Evolutionary conservation across 1,140 invertebrate species (phyloP).

Genomic region (Panonychus citri): DNA sequence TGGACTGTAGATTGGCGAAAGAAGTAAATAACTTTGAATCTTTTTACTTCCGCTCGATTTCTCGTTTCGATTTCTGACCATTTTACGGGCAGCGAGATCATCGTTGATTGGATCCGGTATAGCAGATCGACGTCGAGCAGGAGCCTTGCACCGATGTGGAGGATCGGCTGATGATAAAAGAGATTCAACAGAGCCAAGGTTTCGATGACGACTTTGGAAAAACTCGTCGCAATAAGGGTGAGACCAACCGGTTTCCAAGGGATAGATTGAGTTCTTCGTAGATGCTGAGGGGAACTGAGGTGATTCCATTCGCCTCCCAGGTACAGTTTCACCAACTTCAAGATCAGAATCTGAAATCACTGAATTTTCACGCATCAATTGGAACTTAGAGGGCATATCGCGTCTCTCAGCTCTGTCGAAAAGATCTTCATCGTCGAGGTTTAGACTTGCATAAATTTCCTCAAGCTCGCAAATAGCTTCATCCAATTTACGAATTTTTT

Average conservation of each 20-base stretch:
- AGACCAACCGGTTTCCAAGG: not conserved
- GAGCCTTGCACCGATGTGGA: constrained; percentile 13
- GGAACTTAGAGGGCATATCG: constrained; percentile 34
- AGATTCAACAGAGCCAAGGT: not conserved
- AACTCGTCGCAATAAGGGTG: not conserved
- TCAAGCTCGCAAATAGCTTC: constrained; percentile 37
- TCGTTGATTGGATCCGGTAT: constrained; percentile 40
- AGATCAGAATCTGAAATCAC: not conserved
- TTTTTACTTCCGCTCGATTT: constrained; percentile 22
- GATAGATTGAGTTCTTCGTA: not conserved
- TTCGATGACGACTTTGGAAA: not conserved
- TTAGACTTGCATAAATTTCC: constrained; percentile 44
- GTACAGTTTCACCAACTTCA: not conserved
- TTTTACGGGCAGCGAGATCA: constrained; percentile 51
- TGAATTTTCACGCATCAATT: constrained; percentile 13
- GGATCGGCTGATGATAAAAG: not conserved
- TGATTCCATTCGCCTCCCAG: not conserved
- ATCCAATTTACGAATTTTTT: not conserved
- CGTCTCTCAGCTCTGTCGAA: constrained; percentile 47
- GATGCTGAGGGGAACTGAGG: not conserved
- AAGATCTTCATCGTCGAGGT: constrained; percentile 52
- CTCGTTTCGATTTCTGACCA: constrained; percentile 24
- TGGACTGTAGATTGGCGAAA: constrained; percentile 35
- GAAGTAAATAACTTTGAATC: constrained; percentile 43
- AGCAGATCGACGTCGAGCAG: constrained; percentile 21